Evolutionary conservation across 2,113 vertebrate species (phyloP).

Genomic region (Ochotona curzoniae): DNA sequence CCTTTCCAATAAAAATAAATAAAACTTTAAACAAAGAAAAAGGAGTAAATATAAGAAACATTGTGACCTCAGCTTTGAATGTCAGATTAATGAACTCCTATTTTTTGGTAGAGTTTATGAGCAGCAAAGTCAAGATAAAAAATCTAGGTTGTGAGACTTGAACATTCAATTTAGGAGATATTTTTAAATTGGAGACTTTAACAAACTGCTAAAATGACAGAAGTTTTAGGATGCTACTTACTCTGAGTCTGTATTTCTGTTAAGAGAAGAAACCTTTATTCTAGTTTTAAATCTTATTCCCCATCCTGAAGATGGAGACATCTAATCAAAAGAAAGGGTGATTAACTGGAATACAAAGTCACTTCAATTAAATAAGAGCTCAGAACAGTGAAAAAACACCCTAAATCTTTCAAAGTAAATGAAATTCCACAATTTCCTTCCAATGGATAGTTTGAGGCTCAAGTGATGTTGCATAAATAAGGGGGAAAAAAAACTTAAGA

Average conservation of each 20-base stretch:
- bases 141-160: not conserved
- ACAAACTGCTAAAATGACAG: not conserved
- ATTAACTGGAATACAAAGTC: not conserved
- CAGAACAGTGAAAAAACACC: not conserved
- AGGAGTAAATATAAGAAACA: not conserved
- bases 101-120: not conserved
- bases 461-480: not conserved
- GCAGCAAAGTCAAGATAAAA: not conserved
- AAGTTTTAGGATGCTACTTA: not conserved
- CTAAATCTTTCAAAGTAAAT: not conserved
- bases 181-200: not conserved
- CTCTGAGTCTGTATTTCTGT: not conserved
- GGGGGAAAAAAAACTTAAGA: not conserved
- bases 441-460: not conserved
- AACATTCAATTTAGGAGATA: not conserved
- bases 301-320: not conserved
- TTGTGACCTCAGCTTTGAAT: not conserved
- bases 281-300: slow-evolving; percentile 19
- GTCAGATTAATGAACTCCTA: not conserved
- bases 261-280: not conserved
- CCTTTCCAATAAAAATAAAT: too few species aligned
- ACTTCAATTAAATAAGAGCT: not conserved
- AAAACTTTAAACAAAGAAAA: too few species aligned
- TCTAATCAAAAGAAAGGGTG: not conserved
- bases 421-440: not conserved